Evolutionary conservation across 2,888 invertebrate species (phyloP).

Genomic region (Oithona nana): DNA sequence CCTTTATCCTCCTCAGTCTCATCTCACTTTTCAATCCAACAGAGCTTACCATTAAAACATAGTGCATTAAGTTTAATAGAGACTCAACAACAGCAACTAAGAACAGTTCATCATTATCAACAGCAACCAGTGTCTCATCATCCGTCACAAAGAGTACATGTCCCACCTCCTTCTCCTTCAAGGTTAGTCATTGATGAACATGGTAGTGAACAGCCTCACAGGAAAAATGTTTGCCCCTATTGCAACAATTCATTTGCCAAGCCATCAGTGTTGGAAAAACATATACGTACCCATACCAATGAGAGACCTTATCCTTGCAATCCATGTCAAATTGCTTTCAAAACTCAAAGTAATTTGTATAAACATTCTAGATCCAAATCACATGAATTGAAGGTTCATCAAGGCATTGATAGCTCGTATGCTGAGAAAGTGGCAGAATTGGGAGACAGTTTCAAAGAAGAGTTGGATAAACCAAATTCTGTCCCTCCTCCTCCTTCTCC

Average conservation of each 20-base stretch:
- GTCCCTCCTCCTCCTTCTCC: background rate
- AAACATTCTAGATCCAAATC: slow-evolving; percentile 59
- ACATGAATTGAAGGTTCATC: slow-evolving; percentile 43
- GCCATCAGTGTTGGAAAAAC: slow-evolving; percentile 79
- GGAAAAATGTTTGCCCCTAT: slow-evolving; percentile 64
- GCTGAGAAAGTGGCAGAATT: slow-evolving; percentile 14
- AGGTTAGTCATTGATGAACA: no score
- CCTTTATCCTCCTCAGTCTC: slow-evolving; percentile 19
- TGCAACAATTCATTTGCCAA: slow-evolving; percentile 76
- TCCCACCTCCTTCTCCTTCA: no score
- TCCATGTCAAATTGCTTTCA: slow-evolving; percentile 76
- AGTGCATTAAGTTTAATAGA: slow-evolving; percentile 10
- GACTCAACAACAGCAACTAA: background rate
- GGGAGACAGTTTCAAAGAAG: slow-evolving; percentile 10
- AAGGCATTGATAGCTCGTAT: slow-evolving; percentile 29
- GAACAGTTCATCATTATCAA: background rate
- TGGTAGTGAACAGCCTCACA: slow-evolving; percentile 24
- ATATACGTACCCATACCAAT: slow-evolving; percentile 79
- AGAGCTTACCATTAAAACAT: slow-evolving; percentile 5
- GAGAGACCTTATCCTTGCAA: slow-evolving; percentile 77
- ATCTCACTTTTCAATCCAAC: background rate
- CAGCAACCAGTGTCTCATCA: background rate
- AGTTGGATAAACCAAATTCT: background rate
- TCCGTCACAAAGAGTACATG: background rate
- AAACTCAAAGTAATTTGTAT: slow-evolving; percentile 78